Base-by-base conservation (phyloP, 1,140 invertebrate species). In the Neodiprion lecontei region DNA sequence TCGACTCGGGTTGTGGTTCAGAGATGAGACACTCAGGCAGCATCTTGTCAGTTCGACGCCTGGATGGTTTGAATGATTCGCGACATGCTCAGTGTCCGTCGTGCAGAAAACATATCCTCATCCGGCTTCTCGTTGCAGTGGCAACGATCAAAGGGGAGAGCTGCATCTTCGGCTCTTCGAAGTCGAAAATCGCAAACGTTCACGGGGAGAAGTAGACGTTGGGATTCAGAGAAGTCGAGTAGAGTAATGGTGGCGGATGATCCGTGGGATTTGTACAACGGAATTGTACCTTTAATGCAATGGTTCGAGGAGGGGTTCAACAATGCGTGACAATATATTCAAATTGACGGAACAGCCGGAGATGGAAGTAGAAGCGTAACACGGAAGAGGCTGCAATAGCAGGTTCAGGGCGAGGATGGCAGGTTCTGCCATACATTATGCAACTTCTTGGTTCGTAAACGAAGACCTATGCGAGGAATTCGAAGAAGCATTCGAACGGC, bases 381-480 rank as follows among this genome's bases (percentile, higher is more conserved):
- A 14, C 53, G 53, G 53, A 61, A 61, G 53, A 61, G 53, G 53
- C 53, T 61, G 53, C 65, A n/a, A 48, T 67, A 21, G 23, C 28
- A 40, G 23, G 71, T 49, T 17, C 40, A 49, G 69, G 14, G 9
- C n/a, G 53, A 61, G 53, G 9, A 23, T 7, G 10, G 14, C n/a
- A 12, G n/a, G 11, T 48, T 48, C n/a, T 28, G 50, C 49, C 72
- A 85, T 88, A 82, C 86, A 88, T 88, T 87, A 88, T 88, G 87
- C 82, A 88, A 85, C 83, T 85, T 80, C 80, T 81, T 81, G 85
- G 79, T 81, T 79, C 85, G 84, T 88, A 87, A 88, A 86, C 83
- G 81, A 79, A 81, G 74, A 78, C 76, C 81, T 76, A 72, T 77
- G 78, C 77, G 40, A 77, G 78, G 84, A 86, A 84, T 86, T 50